Conservation (phyloP, 2,888 invertebrate species). For the Amiota mariae region DNA sequence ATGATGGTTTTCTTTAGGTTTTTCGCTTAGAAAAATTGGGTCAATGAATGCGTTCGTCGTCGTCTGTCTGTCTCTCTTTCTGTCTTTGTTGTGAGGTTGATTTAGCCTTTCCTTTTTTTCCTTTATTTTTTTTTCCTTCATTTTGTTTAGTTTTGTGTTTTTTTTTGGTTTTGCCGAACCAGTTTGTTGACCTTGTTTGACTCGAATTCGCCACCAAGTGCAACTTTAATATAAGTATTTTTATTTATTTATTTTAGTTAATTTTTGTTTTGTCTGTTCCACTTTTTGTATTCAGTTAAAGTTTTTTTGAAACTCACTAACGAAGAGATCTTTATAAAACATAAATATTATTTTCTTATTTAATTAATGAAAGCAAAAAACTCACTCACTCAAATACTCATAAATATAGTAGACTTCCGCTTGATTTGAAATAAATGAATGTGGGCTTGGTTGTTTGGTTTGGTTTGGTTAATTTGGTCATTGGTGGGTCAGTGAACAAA, state of each 20-base stretch:
- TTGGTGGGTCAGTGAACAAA: too few relatives aligned
- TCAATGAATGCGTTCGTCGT: conserved; percentile 51
- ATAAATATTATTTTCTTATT: not conserved
- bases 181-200: conserved; percentile 64
- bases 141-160: conserved; percentile 32
- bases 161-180: conserved; percentile 51
- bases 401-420: conserved; percentile 5
- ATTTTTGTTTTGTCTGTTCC: conserved; percentile 25
- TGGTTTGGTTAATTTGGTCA: too few relatives aligned
- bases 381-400: not conserved
- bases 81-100: conserved; percentile 36
- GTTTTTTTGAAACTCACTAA: too few relatives aligned
- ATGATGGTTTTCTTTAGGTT: conserved; percentile 18
- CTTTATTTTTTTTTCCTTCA: not conserved
- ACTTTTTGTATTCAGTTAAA: conserved; percentile 39
- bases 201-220: conserved; percentile 44
- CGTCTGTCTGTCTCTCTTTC: conserved; percentile 37
- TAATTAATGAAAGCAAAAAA: not conserved
- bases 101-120: not conserved
- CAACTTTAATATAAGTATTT: conserved; percentile 53
- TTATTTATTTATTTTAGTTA: conserved; percentile 29
- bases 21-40: conserved; percentile 55
- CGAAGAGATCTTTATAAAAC: not conserved
- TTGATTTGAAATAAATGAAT: conserved; percentile 4
- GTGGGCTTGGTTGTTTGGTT: conserved; percentile 3